Conservation (phyloP, 1,140 invertebrate genomes). For the Drosophila dunni region DNA sequence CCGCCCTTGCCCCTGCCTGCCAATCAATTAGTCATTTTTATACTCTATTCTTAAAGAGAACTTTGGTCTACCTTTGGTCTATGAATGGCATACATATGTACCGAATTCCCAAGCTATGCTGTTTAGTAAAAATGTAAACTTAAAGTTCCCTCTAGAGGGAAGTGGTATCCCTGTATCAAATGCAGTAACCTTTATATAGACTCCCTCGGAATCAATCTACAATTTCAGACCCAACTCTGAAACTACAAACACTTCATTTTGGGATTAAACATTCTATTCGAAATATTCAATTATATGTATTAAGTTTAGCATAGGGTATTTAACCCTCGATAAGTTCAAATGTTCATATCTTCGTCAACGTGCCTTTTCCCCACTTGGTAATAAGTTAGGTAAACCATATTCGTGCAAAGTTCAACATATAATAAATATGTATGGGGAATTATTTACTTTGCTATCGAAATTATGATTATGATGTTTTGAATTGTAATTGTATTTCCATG, state of each 20-base stretch:
- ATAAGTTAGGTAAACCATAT: constrained; percentile 13
- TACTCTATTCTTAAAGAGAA: not conserved
- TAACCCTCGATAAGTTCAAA: constrained; percentile 5
- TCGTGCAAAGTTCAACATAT: constrained; percentile 63
- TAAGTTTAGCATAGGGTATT: constrained; percentile 33
- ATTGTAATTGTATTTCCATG: too few relatives aligned
- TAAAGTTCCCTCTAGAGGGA: too few relatives aligned
- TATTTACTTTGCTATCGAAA: constrained; percentile 42
- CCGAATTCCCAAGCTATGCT: too few relatives aligned
- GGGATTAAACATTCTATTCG: not conserved
- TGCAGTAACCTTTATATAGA: too few relatives aligned
- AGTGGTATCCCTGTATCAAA: too few relatives aligned
- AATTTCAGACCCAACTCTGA: too few relatives aligned
- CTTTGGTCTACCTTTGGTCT: not conserved
- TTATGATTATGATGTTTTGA: constrained; percentile 10
- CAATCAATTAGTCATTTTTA: constrained; percentile 18
- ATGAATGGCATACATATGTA: too few relatives aligned
- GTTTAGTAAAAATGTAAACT: too few relatives aligned
- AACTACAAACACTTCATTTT: too few relatives aligned
- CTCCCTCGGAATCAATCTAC: too few relatives aligned
- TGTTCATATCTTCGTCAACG: not conserved
- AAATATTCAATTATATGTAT: too few relatives aligned
- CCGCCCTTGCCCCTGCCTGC: constrained; percentile 24
- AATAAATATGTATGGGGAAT: constrained; percentile 23
- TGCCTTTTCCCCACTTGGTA: constrained; percentile 7